Conservation (phyloP, 2,113 vertebrate genomes). For the Coregonus clupeaformis region DNA sequence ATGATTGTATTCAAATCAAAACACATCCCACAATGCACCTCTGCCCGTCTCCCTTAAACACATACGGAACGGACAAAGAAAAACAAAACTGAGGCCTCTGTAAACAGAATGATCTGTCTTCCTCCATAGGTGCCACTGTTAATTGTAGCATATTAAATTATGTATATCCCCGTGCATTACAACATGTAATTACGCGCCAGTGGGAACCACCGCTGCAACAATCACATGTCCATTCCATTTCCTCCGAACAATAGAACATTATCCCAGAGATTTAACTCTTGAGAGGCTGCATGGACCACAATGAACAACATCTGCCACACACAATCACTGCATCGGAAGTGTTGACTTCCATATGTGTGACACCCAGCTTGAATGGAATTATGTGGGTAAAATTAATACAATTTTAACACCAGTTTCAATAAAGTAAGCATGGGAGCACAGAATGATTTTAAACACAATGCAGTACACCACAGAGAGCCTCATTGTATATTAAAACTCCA, state of each 20-base stretch:
- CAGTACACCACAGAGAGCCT: constrained; percentile 14
- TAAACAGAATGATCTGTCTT: constrained; percentile 61
- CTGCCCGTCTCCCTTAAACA: constrained; percentile 61
- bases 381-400: not conserved
- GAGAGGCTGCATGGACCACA: constrained; percentile 15
- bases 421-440: not conserved
- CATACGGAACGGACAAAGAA: constrained; percentile 71
- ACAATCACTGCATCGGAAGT: not conserved
- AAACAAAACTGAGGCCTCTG: constrained; percentile 63
- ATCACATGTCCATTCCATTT: constrained; percentile 38
- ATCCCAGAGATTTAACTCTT: constrained; percentile 11
- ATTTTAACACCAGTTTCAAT: not conserved
- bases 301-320: constrained; percentile 1
- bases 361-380: not conserved
- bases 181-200: constrained; percentile 14
- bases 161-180: constrained; percentile 8
- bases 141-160: constrained; percentile 45
- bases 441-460: constrained; percentile 19
- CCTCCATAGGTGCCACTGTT: constrained; percentile 39
- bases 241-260: constrained; percentile 25
- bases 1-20: constrained; percentile 83
- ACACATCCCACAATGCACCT: constrained; percentile 79
- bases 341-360: constrained; percentile 7
- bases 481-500: not conserved
- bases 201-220: constrained; percentile 40